Conservation (phyloP, 2,797 vertebrate genomes). For the Sebastolobus alascanus region DNA sequence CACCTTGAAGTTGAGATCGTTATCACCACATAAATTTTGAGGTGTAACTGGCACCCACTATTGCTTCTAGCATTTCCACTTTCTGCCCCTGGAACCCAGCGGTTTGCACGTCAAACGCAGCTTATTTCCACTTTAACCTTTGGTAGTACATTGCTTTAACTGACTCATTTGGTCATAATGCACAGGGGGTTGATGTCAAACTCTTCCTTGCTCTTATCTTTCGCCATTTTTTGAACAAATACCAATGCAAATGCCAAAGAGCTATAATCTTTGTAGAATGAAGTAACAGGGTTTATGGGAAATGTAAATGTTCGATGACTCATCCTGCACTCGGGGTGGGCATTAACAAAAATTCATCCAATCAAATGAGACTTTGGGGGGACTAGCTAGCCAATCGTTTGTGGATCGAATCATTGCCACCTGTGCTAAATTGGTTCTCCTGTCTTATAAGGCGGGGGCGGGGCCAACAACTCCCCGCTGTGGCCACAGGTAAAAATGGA, state of each 20-base stretch:
- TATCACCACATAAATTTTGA: neutral
- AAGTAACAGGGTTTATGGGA: neutral
- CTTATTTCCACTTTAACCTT: neutral
- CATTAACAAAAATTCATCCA: rapidly evolving
- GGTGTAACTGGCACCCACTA: neutral
- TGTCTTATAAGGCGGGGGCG: slow-evolving; percentile 77
- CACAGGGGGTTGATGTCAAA: neutral
- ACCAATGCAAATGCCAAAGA: neutral
- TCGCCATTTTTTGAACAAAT: neutral
- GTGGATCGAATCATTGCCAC: too few species aligned
- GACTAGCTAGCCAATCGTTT: too few species aligned
- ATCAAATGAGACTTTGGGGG: too few species aligned
- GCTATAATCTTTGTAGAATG: neutral
- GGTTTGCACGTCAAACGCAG: neutral
- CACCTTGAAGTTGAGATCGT: neutral
- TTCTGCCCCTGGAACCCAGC: neutral
- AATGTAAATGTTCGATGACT: neutral
- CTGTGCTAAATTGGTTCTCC: neutral
- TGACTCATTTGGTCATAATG: neutral
- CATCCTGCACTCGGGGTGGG: too few species aligned
- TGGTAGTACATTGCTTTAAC: neutral
- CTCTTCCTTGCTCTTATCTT: neutral
- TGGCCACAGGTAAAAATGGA: slow-evolving; percentile 99
- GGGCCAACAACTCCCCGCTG: slow-evolving; percentile 92
- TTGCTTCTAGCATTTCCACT: neutral